A percentile compares a stretch with the other conserved stretches of the same genome.
Conservation (phyloP, 2,113 vertebrate genomes). For the Acrocephalus kingi region DNA sequence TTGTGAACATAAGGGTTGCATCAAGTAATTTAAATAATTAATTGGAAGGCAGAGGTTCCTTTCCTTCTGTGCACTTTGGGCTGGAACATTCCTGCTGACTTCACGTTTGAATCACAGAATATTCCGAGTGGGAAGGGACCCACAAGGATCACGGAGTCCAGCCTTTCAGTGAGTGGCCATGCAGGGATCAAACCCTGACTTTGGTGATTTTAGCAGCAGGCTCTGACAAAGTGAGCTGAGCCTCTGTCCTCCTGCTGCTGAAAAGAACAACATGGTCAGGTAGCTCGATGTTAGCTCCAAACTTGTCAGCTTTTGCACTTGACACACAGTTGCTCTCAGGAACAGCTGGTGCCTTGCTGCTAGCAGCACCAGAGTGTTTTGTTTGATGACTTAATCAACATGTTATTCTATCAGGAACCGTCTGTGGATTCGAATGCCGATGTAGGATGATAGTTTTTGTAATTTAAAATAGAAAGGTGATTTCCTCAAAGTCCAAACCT, state of each 20-base stretch:
- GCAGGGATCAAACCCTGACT: not conserved
- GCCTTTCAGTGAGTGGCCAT: not conserved
- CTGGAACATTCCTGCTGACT: not conserved
- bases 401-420: not conserved
- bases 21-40: conserved; percentile 39
- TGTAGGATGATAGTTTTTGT: not conserved
- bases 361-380: not conserved
- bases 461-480: not conserved
- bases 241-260: not conserved
- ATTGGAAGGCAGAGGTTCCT: conserved; percentile 8
- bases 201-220: not conserved
- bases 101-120: not conserved
- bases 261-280: not conserved
- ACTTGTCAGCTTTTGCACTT: not conserved
- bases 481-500: not conserved
- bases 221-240: not conserved
- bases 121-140: not conserved
- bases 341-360: conserved; percentile 6
- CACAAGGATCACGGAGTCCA: not conserved
- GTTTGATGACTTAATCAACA: not conserved
- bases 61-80: not conserved
- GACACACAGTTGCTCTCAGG: not conserved
- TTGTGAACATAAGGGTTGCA: conserved; percentile 48
- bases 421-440: not conserved
- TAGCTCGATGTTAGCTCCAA: not conserved